A percentile compares a stretch with the other conserved stretches of the same genome.
These are phyloP conservation scores for Microctonus brassicae DNA, from an alignment of 2,888 invertebrate genomes.

Conservation along the genomic window DNA sequence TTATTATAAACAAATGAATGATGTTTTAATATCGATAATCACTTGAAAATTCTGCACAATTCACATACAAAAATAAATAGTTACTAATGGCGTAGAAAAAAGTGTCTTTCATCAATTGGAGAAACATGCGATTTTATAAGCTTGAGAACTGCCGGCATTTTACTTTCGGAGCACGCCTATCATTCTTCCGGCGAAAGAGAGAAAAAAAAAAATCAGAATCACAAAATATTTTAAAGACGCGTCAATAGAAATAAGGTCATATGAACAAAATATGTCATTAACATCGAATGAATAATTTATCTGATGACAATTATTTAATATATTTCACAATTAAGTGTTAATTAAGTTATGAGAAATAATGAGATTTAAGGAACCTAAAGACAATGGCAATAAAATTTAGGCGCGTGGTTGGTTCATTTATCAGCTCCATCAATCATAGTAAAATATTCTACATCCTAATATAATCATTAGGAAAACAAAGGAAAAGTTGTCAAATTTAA, in stretches of 20 bases:
- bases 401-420: background rate
- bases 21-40: background rate
- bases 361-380: background rate
- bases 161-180: constrained; percentile 31
- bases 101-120: background rate
- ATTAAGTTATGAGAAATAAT: no score
- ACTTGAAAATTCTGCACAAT: background rate
- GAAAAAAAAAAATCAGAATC: background rate
- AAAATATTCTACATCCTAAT: no score
- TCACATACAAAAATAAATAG: background rate
- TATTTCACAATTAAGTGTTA: no score
- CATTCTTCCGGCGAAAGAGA: constrained; percentile 15
- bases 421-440: background rate
- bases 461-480: background rate
- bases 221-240: background rate
- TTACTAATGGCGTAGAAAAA: background rate
- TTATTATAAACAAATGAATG: background rate
- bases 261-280: background rate
- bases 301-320: background rate
- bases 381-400: background rate
- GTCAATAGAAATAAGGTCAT: background rate
- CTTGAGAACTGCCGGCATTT: constrained; percentile 28
- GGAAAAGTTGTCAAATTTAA: no score
- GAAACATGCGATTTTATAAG: background rate
- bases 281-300: no score